phyloP scores from a whole-genome alignment of 2,113 vertebrate genomes.

The Rhizomys pruinosus region DNA sequence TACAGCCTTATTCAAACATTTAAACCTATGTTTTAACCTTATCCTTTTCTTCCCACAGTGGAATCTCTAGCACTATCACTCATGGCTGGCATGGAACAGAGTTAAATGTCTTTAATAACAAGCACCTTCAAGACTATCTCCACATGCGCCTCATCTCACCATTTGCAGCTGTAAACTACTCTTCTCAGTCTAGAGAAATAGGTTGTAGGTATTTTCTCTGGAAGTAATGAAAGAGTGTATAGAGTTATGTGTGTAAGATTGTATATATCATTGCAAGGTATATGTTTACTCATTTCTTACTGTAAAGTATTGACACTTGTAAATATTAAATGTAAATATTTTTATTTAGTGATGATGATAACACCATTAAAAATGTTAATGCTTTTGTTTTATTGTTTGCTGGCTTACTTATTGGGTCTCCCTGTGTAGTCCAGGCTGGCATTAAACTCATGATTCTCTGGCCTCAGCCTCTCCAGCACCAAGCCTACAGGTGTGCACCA shows the following conservation, averaged over 20 bases:
- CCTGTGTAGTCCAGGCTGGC: neutral
- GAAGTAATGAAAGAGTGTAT: neutral
- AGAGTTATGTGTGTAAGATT: slow-evolving; percentile 18
- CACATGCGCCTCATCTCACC: neutral
- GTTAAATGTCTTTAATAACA: slow-evolving; percentile 68
- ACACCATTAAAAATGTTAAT: slow-evolving; percentile 53
- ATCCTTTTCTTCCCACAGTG: slow-evolving; percentile 88
- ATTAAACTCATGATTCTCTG: neutral
- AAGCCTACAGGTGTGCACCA: no score
- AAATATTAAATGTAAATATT: slow-evolving; percentile 23
- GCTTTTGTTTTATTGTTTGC: neutral
- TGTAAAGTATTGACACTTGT: neutral
- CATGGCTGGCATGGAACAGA: slow-evolving; percentile 98
- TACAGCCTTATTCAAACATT: slow-evolving; percentile 40
- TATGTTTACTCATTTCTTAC: slow-evolving; percentile 11
- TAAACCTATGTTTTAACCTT: slow-evolving; percentile 41
- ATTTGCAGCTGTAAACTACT: neutral
- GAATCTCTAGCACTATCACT: slow-evolving; percentile 97
- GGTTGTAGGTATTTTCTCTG: slow-evolving; percentile 19
- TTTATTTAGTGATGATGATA: slow-evolving; percentile 56
- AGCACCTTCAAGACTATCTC: slow-evolving; percentile 19
- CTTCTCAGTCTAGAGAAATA: neutral
- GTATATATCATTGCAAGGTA: slow-evolving; percentile 30
- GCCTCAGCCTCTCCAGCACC: neutral
- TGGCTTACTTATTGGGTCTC: neutral